phyloP scores from a whole-genome alignment of 2,113 vertebrate species.

The Cyprinodon variegatus region DNA sequence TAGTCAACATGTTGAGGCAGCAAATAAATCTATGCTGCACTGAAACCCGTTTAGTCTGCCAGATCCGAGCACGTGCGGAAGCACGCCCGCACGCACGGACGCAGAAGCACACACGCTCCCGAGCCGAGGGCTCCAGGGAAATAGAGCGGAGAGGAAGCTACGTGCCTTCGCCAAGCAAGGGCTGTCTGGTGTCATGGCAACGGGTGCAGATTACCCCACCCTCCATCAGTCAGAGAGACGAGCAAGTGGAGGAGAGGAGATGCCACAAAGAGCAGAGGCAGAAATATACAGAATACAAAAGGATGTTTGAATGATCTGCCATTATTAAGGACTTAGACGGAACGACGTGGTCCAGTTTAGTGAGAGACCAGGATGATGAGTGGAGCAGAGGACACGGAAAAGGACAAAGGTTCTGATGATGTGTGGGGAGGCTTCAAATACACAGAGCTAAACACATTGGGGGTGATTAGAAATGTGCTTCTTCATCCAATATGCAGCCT shows the following conservation, averaged over 20 bases:
- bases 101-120: slow-evolving; percentile 55
- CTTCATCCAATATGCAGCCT: slow-evolving; percentile 41
- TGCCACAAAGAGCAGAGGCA: slow-evolving; percentile 8
- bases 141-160: slow-evolving; percentile 85
- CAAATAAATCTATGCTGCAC: slow-evolving; percentile 38
- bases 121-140: slow-evolving; percentile 78
- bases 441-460: slow-evolving; percentile 32
- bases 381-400: slow-evolving; percentile 12
- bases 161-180: slow-evolving; percentile 88
- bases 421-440: background rate
- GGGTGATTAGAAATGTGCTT: slow-evolving; percentile 55
- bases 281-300: slow-evolving; percentile 12
- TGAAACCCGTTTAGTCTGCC: slow-evolving; percentile 41
- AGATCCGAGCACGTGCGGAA: slow-evolving; percentile 20
- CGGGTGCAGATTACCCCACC: slow-evolving; percentile 89
- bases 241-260: slow-evolving; percentile 35
- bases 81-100: slow-evolving; percentile 24
- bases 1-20: slow-evolving; percentile 1
- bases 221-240: slow-evolving; percentile 74
- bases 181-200: slow-evolving; percentile 95
- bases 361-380: background rate
- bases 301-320: slow-evolving; percentile 7
- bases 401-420: background rate
- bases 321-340: slow-evolving; percentile 5
- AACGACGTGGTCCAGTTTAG: slow-evolving; percentile 6